phyloP scores from a whole-genome alignment of 2,888 invertebrate genomes.

The Lapara coniferarum region DNA sequence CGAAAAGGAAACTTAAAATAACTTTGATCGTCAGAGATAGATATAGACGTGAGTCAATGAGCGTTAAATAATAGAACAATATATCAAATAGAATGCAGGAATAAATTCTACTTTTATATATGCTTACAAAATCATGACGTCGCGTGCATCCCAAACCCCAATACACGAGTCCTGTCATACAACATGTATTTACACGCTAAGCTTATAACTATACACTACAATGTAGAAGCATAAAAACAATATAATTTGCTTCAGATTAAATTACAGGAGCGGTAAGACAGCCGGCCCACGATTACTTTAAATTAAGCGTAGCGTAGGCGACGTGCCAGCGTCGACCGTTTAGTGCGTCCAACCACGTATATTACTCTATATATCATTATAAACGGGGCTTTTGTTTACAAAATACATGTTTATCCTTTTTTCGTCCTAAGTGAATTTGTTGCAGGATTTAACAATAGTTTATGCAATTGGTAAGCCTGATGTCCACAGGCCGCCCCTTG shows the following conservation, averaged over 20 bases:
- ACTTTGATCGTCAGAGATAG: too few relatives aligned
- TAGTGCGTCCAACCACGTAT: conserved; percentile 7
- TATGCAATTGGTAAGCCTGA: background rate
- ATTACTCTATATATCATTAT: background rate
- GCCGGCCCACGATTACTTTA: background rate
- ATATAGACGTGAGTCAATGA: too few relatives aligned
- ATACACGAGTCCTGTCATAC: background rate
- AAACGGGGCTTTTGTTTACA: background rate
- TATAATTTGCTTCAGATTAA: conserved; percentile 5
- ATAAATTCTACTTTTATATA: too few relatives aligned
- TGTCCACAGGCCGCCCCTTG: background rate
- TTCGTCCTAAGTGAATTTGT: too few relatives aligned
- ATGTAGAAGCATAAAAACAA: conserved; percentile 14
- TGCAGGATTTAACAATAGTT: too few relatives aligned
- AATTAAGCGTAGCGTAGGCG: conserved; percentile 18
- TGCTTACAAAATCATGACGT: background rate
- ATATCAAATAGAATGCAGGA: too few relatives aligned
- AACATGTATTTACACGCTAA: conserved; percentile 9
- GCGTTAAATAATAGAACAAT: too few relatives aligned
- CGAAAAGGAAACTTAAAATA: too few relatives aligned
- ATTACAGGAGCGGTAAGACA: conserved; percentile 9
- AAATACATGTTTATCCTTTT: too few relatives aligned
- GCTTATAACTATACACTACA: conserved; percentile 20
- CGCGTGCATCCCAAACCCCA: background rate
- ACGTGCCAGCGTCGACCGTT: conserved; percentile 20